These are phyloP conservation scores for Venturia canescens DNA, from an alignment of 1,140 invertebrate genomes.

Conservation along the genomic window DNA sequence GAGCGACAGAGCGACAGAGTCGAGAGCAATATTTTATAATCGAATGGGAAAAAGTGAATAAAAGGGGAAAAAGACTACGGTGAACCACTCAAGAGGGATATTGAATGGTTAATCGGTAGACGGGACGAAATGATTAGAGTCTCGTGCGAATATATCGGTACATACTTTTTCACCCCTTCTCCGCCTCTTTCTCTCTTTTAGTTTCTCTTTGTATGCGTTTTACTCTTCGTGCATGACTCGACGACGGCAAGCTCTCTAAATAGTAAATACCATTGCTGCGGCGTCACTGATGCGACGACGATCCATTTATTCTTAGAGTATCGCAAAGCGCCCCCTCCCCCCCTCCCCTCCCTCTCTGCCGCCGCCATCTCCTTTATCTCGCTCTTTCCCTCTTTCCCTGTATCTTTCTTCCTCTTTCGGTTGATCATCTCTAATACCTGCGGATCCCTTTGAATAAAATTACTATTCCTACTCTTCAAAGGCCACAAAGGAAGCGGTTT, in stretches of 20 bases:
- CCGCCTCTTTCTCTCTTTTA: background rate
- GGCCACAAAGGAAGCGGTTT: too few relatives aligned
- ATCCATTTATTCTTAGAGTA: constrained; percentile 27
- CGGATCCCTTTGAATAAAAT: too few relatives aligned
- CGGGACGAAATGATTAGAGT: background rate
- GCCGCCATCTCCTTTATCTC: too few relatives aligned
- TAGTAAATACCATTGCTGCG: too few relatives aligned
- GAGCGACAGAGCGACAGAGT: constrained; percentile 10
- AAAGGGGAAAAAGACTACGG: background rate
- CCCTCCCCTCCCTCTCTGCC: too few relatives aligned
- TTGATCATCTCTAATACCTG: too few relatives aligned
- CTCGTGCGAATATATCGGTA: background rate
- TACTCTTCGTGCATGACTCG: background rate
- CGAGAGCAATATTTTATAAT: background rate
- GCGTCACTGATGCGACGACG: constrained; percentile 27
- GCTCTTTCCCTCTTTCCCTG: background rate
- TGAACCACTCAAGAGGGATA: background rate
- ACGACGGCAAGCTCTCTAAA: too few relatives aligned
- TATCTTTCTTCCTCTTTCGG: background rate
- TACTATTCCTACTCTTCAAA: too few relatives aligned
- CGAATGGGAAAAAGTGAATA: background rate
- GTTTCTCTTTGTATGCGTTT: background rate
- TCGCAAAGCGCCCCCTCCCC: background rate
- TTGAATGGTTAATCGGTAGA: background rate
- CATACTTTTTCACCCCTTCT: too few relatives aligned